These are phyloP conservation scores for Andrena haemorrhoa DNA, from an alignment of 2,888 invertebrate genomes.

Conservation along the genomic window DNA sequence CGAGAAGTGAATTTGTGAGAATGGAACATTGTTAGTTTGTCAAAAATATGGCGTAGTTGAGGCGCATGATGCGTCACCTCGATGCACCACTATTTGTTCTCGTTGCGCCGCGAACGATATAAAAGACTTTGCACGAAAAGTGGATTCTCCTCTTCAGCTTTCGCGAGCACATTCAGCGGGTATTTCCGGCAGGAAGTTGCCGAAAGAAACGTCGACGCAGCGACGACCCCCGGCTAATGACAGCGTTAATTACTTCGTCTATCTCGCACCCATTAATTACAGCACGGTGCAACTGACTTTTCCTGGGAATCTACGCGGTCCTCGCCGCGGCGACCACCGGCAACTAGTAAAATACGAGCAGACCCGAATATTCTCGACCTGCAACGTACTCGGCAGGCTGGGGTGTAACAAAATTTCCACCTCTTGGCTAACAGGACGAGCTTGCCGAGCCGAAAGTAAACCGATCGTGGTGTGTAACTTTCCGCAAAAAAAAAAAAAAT, in stretches of 20 bases:
- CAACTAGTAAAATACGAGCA: slow-evolving; percentile 12
- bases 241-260: slow-evolving; percentile 63
- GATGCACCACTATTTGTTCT: not conserved
- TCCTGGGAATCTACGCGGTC: slow-evolving; percentile 34
- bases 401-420: not conserved
- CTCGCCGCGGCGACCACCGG: slow-evolving; percentile 13
- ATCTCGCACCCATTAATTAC: slow-evolving; percentile 62
- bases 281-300: slow-evolving; percentile 36
- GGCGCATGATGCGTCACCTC: slow-evolving; percentile 3
- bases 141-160: not conserved
- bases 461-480: not conserved
- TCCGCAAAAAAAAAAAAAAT: not conserved
- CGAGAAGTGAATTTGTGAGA: too few species aligned
- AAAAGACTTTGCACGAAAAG: slow-evolving; percentile 13
- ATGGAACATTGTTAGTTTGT: not conserved
- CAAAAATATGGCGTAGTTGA: not conserved
- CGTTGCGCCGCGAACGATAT: not conserved
- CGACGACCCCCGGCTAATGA: slow-evolving; percentile 47
- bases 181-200: slow-evolving; percentile 20
- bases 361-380: not conserved
- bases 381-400: not conserved
- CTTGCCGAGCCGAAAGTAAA: not conserved
- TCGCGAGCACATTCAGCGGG: not conserved
- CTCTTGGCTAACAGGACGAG: too few species aligned
- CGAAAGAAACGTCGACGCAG: slow-evolving; percentile 46